Evolutionary conservation across 1,140 invertebrate genomes (phyloP), one percentile per base, ranked within the genome.

Genomic region (Hyles euphorbiae): DNA sequence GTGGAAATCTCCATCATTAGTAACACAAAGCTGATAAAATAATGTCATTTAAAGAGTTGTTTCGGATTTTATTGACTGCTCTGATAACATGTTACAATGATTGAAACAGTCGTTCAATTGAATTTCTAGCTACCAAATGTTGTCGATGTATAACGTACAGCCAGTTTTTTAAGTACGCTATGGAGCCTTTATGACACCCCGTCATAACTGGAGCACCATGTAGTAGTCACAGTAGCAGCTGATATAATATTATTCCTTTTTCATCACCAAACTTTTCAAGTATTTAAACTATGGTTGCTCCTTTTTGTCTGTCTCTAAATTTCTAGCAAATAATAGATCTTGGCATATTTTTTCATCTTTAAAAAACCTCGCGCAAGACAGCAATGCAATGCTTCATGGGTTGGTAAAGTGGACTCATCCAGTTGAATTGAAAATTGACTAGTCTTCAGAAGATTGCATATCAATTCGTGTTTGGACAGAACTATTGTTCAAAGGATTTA

Each of bases 251-350:
- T 53, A 64, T 60, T 46, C 40, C 57, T 64, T 64, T 64, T 44
- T 64, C 54, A 54, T 64, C 22, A 36, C 49, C 56, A 60, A 59
- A 57, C 54, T 60, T 60, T 57, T 53, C 53, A 53, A 60, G 34
- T 57, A 45, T 57, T 32, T 59, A 53, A 11, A 59, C 52, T 53
- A 59, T 33, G 57, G 57, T 53, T 59, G 33, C 32, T 5, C 50
- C 50, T 56, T 56, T 56, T 47, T 46, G 10, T 58, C 59, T 4
- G 63, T 61, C 51, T 65, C 50, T 54, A 65, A 60, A 57, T 50
- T 65, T 60, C 45, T 57, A 57, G 49, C 51, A 54, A 65, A 60
- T 50, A 65, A 60, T 61, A 61, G 56, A 56, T 55, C 48, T 65
- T 61, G 43, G 60, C 54, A 60, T 55, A 22, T 59, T 59, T 59